Conservation (phyloP, 1,140 invertebrate genomes). For the Notospermus geniculatus region DNA sequence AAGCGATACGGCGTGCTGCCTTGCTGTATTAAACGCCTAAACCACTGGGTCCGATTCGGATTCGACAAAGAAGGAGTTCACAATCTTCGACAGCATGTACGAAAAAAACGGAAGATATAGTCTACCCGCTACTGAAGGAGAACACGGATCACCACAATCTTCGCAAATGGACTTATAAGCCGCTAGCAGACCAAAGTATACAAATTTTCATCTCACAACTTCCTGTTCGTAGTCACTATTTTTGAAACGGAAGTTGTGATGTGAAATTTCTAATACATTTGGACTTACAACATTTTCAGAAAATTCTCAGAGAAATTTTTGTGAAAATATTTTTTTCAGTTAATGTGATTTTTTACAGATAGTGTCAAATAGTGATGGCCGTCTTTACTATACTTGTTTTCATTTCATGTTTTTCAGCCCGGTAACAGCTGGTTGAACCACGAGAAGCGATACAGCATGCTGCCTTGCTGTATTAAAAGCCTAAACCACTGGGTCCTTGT, state of each 20-base stretch:
- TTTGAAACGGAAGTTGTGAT: too few species aligned
- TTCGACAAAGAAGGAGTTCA: background rate
- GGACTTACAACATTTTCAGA: too few species aligned
- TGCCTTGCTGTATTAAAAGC: background rate
- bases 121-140: constrained; percentile 2
- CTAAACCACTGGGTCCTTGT: constrained; percentile 1
- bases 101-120: background rate
- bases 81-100: background rate
- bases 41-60: background rate
- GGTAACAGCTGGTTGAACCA: background rate
- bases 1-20: constrained; percentile 1
- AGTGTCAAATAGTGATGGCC: too few species aligned
- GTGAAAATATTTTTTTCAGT: too few species aligned
- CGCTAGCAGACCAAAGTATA: background rate
- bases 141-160: background rate
- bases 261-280: too few species aligned
- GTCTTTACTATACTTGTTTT: too few species aligned
- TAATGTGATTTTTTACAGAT: too few species aligned
- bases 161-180: background rate
- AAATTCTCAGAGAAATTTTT: too few species aligned
- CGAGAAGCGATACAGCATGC: background rate
- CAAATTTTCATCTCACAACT: too few species aligned
- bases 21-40: background rate
- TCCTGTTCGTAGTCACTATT: too few species aligned
- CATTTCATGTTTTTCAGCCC: background rate